Percentiles rank a stretch among this genome's conserved stretches.
These are phyloP conservation scores for Cenopis cana DNA, from an alignment of 2,888 invertebrate genomes.

Conservation along the genomic window DNA sequence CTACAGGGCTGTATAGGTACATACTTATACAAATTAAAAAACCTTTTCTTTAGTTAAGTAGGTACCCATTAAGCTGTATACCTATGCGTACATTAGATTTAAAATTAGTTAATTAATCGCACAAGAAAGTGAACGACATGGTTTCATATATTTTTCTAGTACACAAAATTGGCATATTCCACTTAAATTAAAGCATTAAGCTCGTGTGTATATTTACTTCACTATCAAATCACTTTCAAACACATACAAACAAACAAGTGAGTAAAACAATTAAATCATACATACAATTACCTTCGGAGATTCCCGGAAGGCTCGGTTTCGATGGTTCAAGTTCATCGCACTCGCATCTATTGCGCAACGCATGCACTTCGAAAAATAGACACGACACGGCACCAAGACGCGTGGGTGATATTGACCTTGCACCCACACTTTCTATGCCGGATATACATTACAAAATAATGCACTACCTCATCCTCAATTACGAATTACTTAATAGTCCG, in stretches of 20 bases:
- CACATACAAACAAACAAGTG: slow-evolving; percentile 12
- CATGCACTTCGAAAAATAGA: slow-evolving; percentile 35
- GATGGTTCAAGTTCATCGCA: slow-evolving; percentile 68
- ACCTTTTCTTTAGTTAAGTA: too few relatives aligned
- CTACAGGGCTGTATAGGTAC: too few relatives aligned
- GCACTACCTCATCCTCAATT: slow-evolving; percentile 22
- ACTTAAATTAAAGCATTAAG: neutral
- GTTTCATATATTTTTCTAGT: too few relatives aligned
- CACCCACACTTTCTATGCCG: slow-evolving; percentile 43
- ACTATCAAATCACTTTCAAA: neutral
- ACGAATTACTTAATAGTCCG: slow-evolving; percentile 20
- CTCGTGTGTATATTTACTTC: too few relatives aligned
- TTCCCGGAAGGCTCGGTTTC: slow-evolving; percentile 29
- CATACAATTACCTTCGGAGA: neutral
- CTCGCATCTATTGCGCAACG: slow-evolving; percentile 49
- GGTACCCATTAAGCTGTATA: too few relatives aligned
- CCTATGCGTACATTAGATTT: too few relatives aligned
- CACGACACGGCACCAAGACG: slow-evolving; percentile 26
- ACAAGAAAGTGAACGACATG: neutral
- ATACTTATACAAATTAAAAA: too few relatives aligned
- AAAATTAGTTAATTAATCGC: too few relatives aligned
- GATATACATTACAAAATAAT: slow-evolving; percentile 24
- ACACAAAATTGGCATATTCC: neutral
- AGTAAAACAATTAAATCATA: slow-evolving; percentile 28
- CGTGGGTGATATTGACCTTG: slow-evolving; percentile 40